phyloP scores from a whole-genome alignment of 2,113 vertebrate species.

The Papio anubis region DNA sequence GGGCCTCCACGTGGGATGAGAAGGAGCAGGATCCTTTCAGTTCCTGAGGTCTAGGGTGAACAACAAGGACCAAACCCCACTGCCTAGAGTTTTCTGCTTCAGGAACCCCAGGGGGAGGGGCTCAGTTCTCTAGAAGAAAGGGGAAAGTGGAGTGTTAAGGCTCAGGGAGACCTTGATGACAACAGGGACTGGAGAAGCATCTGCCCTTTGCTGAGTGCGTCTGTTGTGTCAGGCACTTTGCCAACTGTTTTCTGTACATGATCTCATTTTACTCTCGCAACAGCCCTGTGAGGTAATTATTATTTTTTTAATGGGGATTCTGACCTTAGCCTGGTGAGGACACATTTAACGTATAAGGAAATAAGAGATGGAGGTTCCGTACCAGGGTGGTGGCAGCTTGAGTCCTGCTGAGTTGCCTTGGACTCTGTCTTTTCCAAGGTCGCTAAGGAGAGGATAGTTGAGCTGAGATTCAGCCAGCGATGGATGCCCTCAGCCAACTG shows the following conservation, averaged over 20 bases:
- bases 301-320: not conserved
- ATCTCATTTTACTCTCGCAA: conserved; percentile 53
- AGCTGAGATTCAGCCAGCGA: not conserved
- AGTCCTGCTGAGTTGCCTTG: not conserved
- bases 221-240: not conserved
- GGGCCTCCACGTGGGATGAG: not conserved
- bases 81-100: not conserved
- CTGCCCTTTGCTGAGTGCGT: not conserved
- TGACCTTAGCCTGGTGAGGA: not conserved
- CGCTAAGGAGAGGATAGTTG: not conserved
- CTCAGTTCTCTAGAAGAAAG: not conserved
- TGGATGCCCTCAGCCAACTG: not conserved
- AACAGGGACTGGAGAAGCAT: not conserved
- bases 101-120: not conserved
- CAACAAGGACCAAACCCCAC: not conserved
- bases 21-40: not conserved
- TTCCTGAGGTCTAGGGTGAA: not conserved
- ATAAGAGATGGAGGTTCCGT: not conserved
- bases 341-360: not conserved
- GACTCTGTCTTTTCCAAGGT: not conserved
- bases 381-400: not conserved
- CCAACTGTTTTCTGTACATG: conserved; percentile 5
- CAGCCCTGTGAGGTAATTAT: not conserved
- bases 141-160: not conserved
- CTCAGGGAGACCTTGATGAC: not conserved